Conservation (phyloP, 1,140 invertebrate genomes). For the Macrocentrus cingulum region DNA sequence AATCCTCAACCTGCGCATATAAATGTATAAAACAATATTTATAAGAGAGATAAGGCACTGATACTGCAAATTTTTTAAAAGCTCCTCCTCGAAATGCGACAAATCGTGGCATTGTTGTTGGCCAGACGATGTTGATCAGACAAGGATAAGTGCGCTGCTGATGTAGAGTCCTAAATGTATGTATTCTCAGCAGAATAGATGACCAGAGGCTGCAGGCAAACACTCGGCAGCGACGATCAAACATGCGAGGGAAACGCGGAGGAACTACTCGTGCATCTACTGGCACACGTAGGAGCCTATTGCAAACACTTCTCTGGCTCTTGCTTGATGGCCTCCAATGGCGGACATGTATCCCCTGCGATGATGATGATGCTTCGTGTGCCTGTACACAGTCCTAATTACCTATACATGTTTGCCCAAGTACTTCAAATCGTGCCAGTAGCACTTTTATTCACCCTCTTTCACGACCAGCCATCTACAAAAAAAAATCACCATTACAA, state of each 20-base stretch:
- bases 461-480: neutral
- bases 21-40: too few species aligned
- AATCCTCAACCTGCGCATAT: too few species aligned
- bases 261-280: neutral
- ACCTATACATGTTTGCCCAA: conserved; percentile 6
- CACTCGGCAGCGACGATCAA: conserved; percentile 10
- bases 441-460: neutral
- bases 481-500: too few species aligned
- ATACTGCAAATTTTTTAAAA: too few species aligned
- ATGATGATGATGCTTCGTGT: neutral
- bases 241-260: neutral
- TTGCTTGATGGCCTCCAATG: neutral
- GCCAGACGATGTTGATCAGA: neutral
- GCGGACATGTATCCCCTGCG: neutral
- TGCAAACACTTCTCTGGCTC: neutral
- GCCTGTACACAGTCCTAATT: conserved; percentile 10
- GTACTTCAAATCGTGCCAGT: neutral
- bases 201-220: neutral
- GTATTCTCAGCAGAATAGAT: neutral
- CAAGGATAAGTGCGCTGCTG: too few species aligned
- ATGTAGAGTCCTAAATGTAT: too few species aligned
- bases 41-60: too few species aligned
- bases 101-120: too few species aligned
- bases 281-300: neutral
- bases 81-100: too few species aligned